A percentile compares a stretch with the other conserved stretches of the same genome.
Evolutionary conservation across 2,113 vertebrate genomes (phyloP).

Genomic region (Carassius auratus): DNA sequence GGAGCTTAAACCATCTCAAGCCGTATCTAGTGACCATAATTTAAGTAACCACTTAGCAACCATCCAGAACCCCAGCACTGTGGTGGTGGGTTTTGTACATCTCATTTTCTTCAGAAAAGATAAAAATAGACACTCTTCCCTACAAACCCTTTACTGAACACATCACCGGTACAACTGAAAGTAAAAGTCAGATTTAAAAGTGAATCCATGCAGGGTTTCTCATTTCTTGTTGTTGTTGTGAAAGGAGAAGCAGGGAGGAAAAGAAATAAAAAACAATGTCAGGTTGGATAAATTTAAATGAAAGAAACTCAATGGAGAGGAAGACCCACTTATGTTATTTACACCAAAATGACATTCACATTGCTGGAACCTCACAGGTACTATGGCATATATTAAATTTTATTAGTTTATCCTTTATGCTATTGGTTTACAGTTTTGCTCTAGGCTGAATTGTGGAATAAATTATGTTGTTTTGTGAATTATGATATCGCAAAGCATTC

Average conservation of each 20-base stretch:
- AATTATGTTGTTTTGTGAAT: neutral
- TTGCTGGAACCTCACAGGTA: neutral
- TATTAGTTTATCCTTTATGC: neutral
- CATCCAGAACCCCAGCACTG: neutral
- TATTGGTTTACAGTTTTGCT: conserved; percentile 10
- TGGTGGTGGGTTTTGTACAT: neutral
- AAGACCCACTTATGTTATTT: conserved; percentile 2
- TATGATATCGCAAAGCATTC: neutral
- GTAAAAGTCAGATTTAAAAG: conserved; percentile 25
- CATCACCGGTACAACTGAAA: conserved; percentile 2
- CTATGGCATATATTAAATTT: conserved; percentile 11
- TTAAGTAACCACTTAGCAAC: neutral
- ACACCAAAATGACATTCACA: neutral
- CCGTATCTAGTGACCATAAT: neutral
- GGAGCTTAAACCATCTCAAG: neutral
- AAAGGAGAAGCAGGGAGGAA: neutral
- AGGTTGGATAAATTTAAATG: conserved; percentile 26
- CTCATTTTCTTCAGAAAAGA: neutral
- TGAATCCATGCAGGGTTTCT: neutral
- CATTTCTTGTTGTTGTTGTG: neutral
- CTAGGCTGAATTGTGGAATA: neutral
- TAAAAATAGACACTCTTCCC: neutral
- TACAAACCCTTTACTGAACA: conserved; percentile 9
- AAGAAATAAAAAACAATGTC: neutral
- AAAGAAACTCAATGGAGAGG: neutral